A percentile compares a stretch with the other conserved stretches of the same genome.
Evolutionary conservation across 2,888 invertebrate genomes (phyloP).

Genomic region (Leucozona laternaria): DNA sequence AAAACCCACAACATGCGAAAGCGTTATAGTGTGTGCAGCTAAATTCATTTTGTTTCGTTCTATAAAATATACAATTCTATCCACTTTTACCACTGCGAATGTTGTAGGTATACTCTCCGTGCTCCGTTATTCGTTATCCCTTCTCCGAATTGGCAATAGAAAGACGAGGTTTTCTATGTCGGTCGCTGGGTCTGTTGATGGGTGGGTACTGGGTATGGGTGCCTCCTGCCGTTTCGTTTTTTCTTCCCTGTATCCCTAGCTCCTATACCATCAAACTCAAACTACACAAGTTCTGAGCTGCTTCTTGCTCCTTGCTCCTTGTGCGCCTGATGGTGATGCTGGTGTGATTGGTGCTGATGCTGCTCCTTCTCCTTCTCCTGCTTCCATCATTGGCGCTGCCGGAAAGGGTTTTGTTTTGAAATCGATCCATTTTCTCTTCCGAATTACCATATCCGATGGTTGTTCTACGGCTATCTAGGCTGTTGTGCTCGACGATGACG

Average conservation of each 20-base stretch:
- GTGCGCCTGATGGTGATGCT: constrained; percentile 67
- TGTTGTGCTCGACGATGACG: constrained; percentile 17
- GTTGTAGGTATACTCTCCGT: constrained; percentile 44
- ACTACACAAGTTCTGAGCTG: constrained; percentile 17
- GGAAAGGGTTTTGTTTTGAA: constrained; percentile 75
- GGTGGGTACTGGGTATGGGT: constrained; percentile 44
- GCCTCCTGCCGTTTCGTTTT: constrained; percentile 51
- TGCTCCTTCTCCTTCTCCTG: constrained; percentile 34
- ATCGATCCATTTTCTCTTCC: constrained; percentile 76
- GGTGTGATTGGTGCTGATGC: constrained; percentile 70
- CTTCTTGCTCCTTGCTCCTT: constrained; percentile 42
- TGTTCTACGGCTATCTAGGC: constrained; percentile 52
- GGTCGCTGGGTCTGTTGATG: constrained; percentile 7
- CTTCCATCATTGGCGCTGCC: constrained; percentile 68
- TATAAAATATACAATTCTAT: constrained; percentile 76
- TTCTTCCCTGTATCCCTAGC: constrained; percentile 48
- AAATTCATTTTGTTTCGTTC: constrained; percentile 75
- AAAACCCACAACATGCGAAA: constrained; percentile 73
- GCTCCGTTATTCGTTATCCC: constrained; percentile 6
- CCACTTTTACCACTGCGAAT: constrained; percentile 74
- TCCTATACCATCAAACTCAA: constrained; percentile 12
- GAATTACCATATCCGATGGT: constrained; percentile 73
- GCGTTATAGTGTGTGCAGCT: constrained; percentile 75
- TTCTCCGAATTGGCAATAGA: constrained; percentile 63
- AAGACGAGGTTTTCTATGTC: constrained; percentile 36